A percentile compares a stretch with the other conserved stretches of the same genome.
Conservation (phyloP, 2,888 invertebrate species). For the Theodoxus fluviatilis region DNA sequence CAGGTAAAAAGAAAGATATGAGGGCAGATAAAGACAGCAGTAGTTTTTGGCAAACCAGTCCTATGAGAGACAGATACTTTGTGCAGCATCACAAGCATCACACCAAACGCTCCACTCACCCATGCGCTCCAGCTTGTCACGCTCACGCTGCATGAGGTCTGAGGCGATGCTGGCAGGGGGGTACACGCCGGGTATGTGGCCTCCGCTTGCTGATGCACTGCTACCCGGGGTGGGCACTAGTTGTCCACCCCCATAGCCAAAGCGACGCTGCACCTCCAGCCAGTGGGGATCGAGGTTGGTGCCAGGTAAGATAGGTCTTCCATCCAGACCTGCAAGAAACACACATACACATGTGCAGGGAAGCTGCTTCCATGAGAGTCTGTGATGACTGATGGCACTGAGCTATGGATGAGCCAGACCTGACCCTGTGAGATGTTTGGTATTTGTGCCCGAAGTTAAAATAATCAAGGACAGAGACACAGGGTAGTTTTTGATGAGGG, state of each 20-base stretch:
- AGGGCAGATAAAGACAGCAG: too few species aligned
- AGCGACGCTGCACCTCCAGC: constrained; percentile 81
- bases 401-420: too few species aligned
- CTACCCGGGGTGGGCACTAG: constrained; percentile 67
- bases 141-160: constrained; percentile 79
- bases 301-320: constrained; percentile 53
- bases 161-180: constrained; percentile 72
- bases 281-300: constrained; percentile 70
- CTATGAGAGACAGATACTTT: too few species aligned
- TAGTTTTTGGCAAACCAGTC: too few species aligned
- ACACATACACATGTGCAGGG: background rate
- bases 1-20: too few species aligned
- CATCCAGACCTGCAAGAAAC: constrained; percentile 49
- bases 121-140: constrained; percentile 81
- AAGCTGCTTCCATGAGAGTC: too few species aligned
- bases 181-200: constrained; percentile 64
- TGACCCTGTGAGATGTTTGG: too few species aligned
- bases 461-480: too few species aligned
- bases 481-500: too few species aligned
- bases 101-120: constrained; percentile 47
- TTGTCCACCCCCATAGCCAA: constrained; percentile 50
- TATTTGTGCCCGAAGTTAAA: too few species aligned
- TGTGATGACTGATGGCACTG: too few species aligned
- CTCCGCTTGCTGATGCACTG: constrained; percentile 67
- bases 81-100: too few species aligned